Evolutionary conservation across 2,113 vertebrate genomes (phyloP).

Genomic region (Takifugu bimaculatus): DNA sequence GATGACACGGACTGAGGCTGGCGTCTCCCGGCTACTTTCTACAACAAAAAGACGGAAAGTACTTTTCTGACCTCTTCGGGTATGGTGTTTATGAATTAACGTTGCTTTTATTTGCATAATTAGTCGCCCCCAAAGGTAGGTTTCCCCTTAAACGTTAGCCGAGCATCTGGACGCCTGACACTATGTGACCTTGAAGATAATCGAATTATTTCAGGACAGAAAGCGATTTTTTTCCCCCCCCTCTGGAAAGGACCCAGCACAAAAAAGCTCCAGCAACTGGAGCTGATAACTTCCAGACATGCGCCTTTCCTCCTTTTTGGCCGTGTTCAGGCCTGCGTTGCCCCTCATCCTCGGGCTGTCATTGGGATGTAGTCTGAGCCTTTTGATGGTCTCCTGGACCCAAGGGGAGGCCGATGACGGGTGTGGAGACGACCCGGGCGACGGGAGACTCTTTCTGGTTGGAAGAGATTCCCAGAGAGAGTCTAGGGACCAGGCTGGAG

Average conservation of each 20-base stretch:
- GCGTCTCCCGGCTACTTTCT: too few species aligned
- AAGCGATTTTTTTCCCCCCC: neutral
- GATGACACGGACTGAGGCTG: too few species aligned
- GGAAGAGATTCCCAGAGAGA: conserved; percentile 47
- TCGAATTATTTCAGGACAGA: neutral
- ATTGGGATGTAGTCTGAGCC: conserved; percentile 90
- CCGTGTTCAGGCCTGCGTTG: conserved; percentile 84
- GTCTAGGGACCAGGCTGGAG: conserved; percentile 40
- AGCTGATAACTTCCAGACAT: conserved; percentile 59
- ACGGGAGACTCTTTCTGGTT: conserved; percentile 53
- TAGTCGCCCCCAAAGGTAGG: too few species aligned
- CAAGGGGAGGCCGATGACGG: conserved; percentile 78
- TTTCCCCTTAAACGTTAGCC: neutral
- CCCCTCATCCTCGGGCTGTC: conserved; percentile 92
- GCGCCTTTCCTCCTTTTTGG: conserved; percentile 81
- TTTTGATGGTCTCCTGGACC: conserved; percentile 90
- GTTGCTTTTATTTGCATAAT: too few species aligned
- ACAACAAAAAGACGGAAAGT: too few species aligned
- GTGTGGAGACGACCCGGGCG: conserved; percentile 69
- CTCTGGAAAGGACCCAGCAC: neutral
- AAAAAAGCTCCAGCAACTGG: neutral
- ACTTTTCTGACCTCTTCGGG: neutral
- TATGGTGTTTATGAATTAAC: neutral
- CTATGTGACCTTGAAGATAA: neutral
- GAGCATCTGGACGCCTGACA: neutral